phyloP scores from a whole-genome alignment of 2,113 vertebrate species.

The Terrapene triunguis region DNA sequence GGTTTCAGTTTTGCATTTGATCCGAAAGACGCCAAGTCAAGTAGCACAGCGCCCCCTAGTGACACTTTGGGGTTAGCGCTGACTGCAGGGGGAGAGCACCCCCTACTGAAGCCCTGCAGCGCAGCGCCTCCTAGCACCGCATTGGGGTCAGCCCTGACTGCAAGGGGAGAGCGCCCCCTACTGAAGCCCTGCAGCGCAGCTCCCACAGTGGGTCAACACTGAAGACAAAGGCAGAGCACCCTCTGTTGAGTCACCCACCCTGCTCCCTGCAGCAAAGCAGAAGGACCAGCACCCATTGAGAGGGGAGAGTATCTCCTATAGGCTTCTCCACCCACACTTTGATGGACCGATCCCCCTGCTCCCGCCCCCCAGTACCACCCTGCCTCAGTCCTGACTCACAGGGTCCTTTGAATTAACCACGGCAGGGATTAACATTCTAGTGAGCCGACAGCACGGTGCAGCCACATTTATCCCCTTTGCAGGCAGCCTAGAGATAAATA shows the following conservation, averaged over 20 bases:
- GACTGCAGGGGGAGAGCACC: not conserved
- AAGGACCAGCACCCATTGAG: not conserved
- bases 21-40: not conserved
- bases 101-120: not conserved
- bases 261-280: not conserved
- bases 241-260: not conserved
- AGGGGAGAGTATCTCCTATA: not conserved
- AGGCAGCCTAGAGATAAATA: not conserved
- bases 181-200: not conserved
- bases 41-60: not conserved
- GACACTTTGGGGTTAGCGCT: not conserved
- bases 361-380: not conserved
- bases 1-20: not conserved
- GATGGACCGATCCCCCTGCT: not conserved
- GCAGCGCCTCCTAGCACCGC: not conserved
- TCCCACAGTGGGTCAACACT: not conserved
- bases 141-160: too few relatives aligned
- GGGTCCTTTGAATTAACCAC: not conserved
- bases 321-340: not conserved
- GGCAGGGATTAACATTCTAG: not conserved
- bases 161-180: not conserved
- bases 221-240: not conserved
- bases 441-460: not conserved
- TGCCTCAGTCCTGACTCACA: not conserved
- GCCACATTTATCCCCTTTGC: not conserved